phyloP scores from a whole-genome alignment of 2,888 invertebrate species.

The Scaptomyza flava region DNA sequence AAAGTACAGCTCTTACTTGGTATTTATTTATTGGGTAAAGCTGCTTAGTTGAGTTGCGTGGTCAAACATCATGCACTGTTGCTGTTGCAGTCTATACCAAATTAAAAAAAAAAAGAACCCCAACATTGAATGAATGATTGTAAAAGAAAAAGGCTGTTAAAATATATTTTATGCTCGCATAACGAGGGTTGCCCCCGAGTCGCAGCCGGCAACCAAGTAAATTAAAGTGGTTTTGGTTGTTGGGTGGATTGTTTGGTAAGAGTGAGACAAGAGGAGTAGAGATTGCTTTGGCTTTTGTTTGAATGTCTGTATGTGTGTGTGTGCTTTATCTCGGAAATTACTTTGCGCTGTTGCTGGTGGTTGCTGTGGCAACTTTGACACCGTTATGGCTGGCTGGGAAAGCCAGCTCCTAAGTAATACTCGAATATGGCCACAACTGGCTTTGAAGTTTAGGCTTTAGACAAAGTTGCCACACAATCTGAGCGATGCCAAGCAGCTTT shows the following conservation, averaged over 20 bases:
- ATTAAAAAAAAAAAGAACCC: slow-evolving; percentile 30
- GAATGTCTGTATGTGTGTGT: slow-evolving; percentile 42
- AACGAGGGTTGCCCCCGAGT: slow-evolving; percentile 53
- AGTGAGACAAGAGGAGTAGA: neutral
- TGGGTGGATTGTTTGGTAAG: slow-evolving; percentile 34
- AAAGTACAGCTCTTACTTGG: slow-evolving; percentile 29
- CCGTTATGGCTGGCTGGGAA: slow-evolving; percentile 36
- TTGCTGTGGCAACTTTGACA: slow-evolving; percentile 69
- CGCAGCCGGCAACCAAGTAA: slow-evolving; percentile 64
- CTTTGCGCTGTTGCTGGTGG: slow-evolving; percentile 70
- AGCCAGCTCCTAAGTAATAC: slow-evolving; percentile 28
- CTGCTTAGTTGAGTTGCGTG: slow-evolving; percentile 17
- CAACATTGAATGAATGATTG: slow-evolving; percentile 39
- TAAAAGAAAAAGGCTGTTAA: slow-evolving; percentile 32
- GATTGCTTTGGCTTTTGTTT: slow-evolving; percentile 52
- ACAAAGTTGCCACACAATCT: slow-evolving; percentile 23
- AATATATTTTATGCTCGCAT: slow-evolving; percentile 55
- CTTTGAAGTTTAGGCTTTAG: slow-evolving; percentile 56
- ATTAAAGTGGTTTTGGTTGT: slow-evolving; percentile 75
- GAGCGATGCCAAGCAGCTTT: slow-evolving; percentile 42
- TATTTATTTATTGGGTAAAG: neutral
- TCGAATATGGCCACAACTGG: slow-evolving; percentile 29
- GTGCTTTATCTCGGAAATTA: slow-evolving; percentile 71
- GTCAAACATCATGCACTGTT: slow-evolving; percentile 42
- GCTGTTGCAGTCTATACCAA: slow-evolving; percentile 13